Percentiles rank a stretch among this genome's conserved stretches.
These are phyloP conservation scores for Cydia pomonella DNA, from an alignment of 1,140 invertebrate genomes.

Conservation along the genomic window DNA sequence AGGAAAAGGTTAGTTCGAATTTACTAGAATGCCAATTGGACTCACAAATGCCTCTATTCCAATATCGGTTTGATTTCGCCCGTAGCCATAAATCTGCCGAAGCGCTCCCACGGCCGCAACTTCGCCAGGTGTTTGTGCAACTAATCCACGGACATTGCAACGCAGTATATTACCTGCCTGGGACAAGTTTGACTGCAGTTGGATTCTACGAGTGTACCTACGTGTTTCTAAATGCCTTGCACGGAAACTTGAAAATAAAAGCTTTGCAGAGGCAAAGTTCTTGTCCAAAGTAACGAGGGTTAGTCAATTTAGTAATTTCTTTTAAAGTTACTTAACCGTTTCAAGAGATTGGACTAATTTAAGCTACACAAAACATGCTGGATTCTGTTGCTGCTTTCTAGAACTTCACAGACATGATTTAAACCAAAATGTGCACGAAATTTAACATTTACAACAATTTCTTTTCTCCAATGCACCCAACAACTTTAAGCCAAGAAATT, in stretches of 20 bases:
- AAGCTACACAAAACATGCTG: neutral
- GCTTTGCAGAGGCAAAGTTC: neutral
- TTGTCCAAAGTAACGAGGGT: too few relatives aligned
- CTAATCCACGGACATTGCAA: conserved; percentile 11
- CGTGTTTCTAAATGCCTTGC: neutral
- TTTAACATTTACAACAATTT: neutral
- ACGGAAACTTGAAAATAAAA: neutral
- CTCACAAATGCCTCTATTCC: neutral
- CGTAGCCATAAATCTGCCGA: neutral
- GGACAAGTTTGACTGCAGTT: neutral
- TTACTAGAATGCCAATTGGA: neutral
- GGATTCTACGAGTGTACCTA: neutral
- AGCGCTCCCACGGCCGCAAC: neutral
- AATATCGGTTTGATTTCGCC: conserved; percentile 4
- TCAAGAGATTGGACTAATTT: too few relatives aligned
- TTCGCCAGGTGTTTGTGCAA: neutral
- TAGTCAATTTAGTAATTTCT: too few relatives aligned
- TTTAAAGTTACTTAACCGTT: too few relatives aligned
- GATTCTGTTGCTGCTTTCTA: neutral
- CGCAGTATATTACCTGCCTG: conserved; percentile 6
- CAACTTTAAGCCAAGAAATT: neutral
- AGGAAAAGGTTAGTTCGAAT: neutral
- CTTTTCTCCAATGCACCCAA: neutral
- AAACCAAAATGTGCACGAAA: neutral
- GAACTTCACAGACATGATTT: neutral